Conservation (phyloP, 1,140 invertebrate species). For the Atta cephalotes region DNA sequence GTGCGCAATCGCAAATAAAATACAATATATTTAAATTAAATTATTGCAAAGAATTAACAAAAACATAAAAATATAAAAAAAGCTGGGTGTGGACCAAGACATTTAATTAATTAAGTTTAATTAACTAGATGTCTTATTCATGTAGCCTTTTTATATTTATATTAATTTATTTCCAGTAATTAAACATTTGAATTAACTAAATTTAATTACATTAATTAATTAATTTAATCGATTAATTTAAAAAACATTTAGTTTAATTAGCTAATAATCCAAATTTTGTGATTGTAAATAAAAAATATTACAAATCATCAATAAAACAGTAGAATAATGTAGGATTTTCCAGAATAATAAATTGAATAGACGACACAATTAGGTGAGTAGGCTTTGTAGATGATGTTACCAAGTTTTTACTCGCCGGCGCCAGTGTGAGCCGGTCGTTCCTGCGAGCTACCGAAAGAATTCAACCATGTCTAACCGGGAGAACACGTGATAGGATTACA, state of each 20-base stretch:
- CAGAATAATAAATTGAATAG: not conserved
- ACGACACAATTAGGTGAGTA: not conserved
- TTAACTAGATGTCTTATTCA: too few relatives aligned
- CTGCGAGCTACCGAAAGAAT: slow-evolving; percentile 35
- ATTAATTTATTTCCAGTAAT: too few relatives aligned
- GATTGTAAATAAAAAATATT: not conserved
- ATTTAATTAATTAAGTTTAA: not conserved
- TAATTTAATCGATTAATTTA: not conserved
- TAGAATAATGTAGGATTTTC: not conserved
- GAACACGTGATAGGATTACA: slow-evolving; percentile 43
- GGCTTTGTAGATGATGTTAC: not conserved
- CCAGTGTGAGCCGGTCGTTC: not conserved
- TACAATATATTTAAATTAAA: not conserved
- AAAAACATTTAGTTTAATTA: not conserved
- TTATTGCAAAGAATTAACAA: not conserved
- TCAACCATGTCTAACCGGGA: not conserved
- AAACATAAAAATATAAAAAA: not conserved
- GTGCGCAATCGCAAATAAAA: not conserved
- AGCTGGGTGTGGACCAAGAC: not conserved
- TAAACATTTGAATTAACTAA: too few relatives aligned
- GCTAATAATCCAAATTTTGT: not conserved
- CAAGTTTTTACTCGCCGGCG: not conserved
- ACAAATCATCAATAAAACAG: not conserved
- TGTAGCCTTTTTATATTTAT: too few relatives aligned
- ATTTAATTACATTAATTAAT: too few relatives aligned